Percentiles rank a stretch among this genome's conserved stretches.
These are phyloP conservation scores for Macrophya alboannulata DNA, from an alignment of 2,888 invertebrate genomes.

Conservation along the genomic window DNA sequence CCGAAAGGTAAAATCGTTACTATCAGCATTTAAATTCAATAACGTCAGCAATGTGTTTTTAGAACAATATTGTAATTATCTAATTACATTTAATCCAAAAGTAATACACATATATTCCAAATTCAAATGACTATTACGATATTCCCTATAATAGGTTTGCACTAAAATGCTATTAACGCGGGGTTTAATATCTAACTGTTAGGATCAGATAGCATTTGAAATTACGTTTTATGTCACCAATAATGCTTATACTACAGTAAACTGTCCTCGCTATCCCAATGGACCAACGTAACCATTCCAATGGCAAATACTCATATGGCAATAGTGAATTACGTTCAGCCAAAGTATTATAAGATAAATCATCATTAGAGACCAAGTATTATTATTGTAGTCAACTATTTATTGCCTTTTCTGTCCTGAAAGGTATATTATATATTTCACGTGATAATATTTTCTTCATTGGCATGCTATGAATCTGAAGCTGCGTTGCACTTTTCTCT, in stretches of 20 bases:
- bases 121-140: constrained; percentile 38
- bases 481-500: too few relatives aligned
- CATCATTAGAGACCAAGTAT: background rate
- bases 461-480: too few relatives aligned
- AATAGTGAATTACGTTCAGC: background rate
- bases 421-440: too few relatives aligned
- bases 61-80: constrained; percentile 35
- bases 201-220: constrained; percentile 38
- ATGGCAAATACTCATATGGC: constrained; percentile 10
- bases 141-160: constrained; percentile 27
- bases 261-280: constrained; percentile 31
- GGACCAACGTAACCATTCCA: background rate
- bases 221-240: constrained; percentile 51
- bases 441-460: background rate
- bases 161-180: constrained; percentile 43
- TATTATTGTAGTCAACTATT: background rate
- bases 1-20: constrained; percentile 22
- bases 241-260: constrained; percentile 14
- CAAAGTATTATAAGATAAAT: background rate
- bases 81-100: constrained; percentile 38
- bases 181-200: constrained; percentile 43
- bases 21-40: constrained; percentile 16
- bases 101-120: constrained; percentile 25
- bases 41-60: constrained; percentile 12
- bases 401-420: background rate